Conservation (phyloP, 1,140 invertebrate genomes). For the honey bee (Apis mellifera) region Amel_HAv3.1 CM009941.2:15498501-15499000, state of each 20-base stretch:
- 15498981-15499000: conserved; percentile 89
- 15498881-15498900: conserved; percentile 91
- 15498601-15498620: conserved; percentile 91
- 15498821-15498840: conserved; percentile 64
- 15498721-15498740: conserved; percentile 88
- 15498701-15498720: conserved; percentile 91
- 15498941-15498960: conserved; percentile 90
- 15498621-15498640: conserved; percentile 87
- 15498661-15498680: conserved; percentile 91
- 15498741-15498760: conserved; percentile 89
- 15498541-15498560: conserved; percentile 84
- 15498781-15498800: conserved; percentile 92
- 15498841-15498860: not conserved
- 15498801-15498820: conserved; percentile 91
- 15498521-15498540: conserved; percentile 83
- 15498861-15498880: conserved; percentile 64
- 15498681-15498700: conserved; percentile 93
- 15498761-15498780: conserved; percentile 96
- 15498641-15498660: conserved; percentile 74
- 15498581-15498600: conserved; percentile 95
- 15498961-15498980: conserved; percentile 86
- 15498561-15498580: conserved; percentile 92
- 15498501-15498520: conserved; percentile 82
- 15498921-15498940: conserved; percentile 93
- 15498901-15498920: conserved; percentile 96